A percentile compares a stretch with the other conserved stretches of the same genome.
Conservation (phyloP, 2,888 invertebrate species). For the Notocelia uddmanniana region DNA sequence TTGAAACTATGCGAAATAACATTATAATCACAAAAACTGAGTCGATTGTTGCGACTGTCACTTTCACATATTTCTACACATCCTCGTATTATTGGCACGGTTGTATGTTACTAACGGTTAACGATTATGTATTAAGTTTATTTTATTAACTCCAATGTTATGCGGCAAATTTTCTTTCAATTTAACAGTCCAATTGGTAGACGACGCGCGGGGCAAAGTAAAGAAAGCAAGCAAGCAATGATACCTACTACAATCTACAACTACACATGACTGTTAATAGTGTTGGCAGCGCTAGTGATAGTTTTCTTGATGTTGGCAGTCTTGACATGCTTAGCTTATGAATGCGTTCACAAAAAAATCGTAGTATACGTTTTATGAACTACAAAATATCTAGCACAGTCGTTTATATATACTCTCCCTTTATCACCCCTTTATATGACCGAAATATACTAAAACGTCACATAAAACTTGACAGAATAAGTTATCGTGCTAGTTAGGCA, state of each 20-base stretch:
- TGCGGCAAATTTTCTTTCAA: slow-evolving; percentile 67
- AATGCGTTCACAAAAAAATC: slow-evolving; percentile 61
- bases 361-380: too few relatives aligned
- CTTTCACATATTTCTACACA: slow-evolving; percentile 76
- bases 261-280: slow-evolving; percentile 68
- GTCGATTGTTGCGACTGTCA: slow-evolving; percentile 75
- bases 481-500: too few relatives aligned
- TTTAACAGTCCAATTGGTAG: slow-evolving; percentile 73
- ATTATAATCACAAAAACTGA: slow-evolving; percentile 74
- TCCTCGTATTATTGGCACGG: slow-evolving; percentile 64
- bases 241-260: slow-evolving; percentile 53
- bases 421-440: too few relatives aligned
- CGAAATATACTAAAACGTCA: too few relatives aligned
- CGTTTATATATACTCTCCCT: too few relatives aligned
- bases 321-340: slow-evolving; percentile 41
- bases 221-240: slow-evolving; percentile 76
- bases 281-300: slow-evolving; percentile 61
- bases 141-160: slow-evolving; percentile 66
- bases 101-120: slow-evolving; percentile 56
- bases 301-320: slow-evolving; percentile 59
- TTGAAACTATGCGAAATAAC: slow-evolving; percentile 75
- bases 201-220: slow-evolving; percentile 80
- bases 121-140: slow-evolving; percentile 59
- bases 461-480: too few relatives aligned
- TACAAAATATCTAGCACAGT: too few relatives aligned